Evolutionary conservation across 1,140 invertebrate species (phyloP).

Genomic region (Scaptomyza pallida): DNA sequence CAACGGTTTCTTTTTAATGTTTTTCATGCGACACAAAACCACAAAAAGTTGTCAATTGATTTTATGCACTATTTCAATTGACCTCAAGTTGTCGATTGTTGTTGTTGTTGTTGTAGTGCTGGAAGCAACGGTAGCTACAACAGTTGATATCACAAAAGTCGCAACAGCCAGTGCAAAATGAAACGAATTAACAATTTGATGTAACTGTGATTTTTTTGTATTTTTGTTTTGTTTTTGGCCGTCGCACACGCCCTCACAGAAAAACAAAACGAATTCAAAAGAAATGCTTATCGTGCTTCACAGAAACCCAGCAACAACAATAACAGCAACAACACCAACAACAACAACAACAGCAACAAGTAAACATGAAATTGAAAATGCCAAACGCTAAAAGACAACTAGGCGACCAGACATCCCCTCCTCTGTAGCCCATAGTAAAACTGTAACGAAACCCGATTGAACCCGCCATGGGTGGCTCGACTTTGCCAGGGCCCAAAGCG

Average conservation of each 20-base stretch:
- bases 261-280: constrained; percentile 76
- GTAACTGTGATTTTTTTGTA: constrained; percentile 77
- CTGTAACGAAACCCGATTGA: constrained; percentile 82
- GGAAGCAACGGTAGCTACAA: constrained; percentile 62
- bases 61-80: constrained; percentile 82
- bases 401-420: constrained; percentile 28
- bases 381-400: constrained; percentile 80
- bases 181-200: constrained; percentile 82
- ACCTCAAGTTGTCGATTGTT: constrained; percentile 63
- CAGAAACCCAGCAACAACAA: constrained; percentile 68
- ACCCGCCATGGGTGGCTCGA: constrained; percentile 78
- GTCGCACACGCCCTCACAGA: constrained; percentile 72
- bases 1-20: constrained; percentile 35
- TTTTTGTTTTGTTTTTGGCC: constrained; percentile 49
- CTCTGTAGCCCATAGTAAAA: constrained; percentile 71
- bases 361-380: constrained; percentile 81
- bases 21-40: constrained; percentile 25
- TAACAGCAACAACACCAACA: constrained; percentile 48
- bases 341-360: constrained; percentile 24
- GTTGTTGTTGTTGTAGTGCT: constrained; percentile 39
- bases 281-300: constrained; percentile 82
- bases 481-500: constrained; percentile 43
- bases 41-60: constrained; percentile 81
- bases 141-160: constrained; percentile 34
- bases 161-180: constrained; percentile 73